phyloP scores from a whole-genome alignment of 2,797 vertebrate genomes.

The Phylloscopus collybita region DNA sequence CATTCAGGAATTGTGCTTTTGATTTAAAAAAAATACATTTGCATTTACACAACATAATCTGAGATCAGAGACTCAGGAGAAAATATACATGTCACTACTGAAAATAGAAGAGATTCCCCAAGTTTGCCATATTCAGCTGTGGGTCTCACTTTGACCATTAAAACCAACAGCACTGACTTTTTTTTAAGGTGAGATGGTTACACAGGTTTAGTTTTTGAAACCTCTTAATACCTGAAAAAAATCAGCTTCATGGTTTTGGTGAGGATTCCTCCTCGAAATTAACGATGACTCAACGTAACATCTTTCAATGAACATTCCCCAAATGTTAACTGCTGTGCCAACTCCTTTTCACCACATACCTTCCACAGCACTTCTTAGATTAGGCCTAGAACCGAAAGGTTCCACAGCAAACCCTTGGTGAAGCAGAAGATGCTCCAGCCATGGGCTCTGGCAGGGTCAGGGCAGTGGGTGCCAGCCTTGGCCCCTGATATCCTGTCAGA shows the following conservation, averaged over 20 bases:
- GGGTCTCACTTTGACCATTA: neutral
- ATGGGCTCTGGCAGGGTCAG: neutral
- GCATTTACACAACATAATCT: neutral
- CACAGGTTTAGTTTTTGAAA: neutral
- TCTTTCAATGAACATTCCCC: neutral
- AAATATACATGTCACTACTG: neutral
- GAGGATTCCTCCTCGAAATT: neutral
- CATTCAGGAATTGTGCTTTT: neutral
- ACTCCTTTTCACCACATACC: neutral
- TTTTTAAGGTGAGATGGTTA: neutral
- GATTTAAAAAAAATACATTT: neutral
- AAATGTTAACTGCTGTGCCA: neutral
- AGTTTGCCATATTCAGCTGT: neutral
- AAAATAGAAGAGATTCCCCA: neutral
- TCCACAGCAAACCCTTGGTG: neutral
- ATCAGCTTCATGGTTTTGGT: neutral
- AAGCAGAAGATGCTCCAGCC: neutral
- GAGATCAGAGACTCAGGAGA: neutral
- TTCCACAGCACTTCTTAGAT: neutral
- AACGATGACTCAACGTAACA: neutral
- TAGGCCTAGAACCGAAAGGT: neutral
- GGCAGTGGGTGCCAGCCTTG: neutral
- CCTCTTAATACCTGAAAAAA: neutral
- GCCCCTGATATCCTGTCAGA: rapidly evolving
- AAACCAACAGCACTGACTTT: neutral